Evolutionary conservation across 2,113 vertebrate species (phyloP).

Genomic region (Cyanoderma ruficeps): DNA sequence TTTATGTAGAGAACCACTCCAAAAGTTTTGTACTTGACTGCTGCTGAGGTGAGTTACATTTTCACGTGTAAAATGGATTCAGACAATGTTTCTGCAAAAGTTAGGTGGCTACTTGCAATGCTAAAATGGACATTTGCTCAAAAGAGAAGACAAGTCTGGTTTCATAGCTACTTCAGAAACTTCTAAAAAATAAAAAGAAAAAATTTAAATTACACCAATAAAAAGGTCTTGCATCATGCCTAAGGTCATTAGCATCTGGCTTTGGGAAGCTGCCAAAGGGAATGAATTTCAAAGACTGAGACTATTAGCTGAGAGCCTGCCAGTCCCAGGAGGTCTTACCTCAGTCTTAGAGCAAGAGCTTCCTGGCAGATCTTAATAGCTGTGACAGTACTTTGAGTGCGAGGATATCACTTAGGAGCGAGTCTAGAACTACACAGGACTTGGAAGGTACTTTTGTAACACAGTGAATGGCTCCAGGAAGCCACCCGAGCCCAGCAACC

Average conservation of each 20-base stretch:
- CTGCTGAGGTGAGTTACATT: background rate
- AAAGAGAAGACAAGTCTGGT: background rate
- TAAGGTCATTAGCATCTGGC: slow-evolving; percentile 64
- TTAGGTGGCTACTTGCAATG: background rate
- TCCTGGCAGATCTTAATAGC: slow-evolving; percentile 63
- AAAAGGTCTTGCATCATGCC: slow-evolving; percentile 64
- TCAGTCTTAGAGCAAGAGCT: slow-evolving; percentile 59
- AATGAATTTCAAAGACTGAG: slow-evolving; percentile 62
- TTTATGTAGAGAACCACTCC: background rate
- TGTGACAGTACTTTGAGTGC: slow-evolving; percentile 43
- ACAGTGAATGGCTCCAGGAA: background rate
- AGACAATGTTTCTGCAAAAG: background rate
- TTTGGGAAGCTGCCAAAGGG: slow-evolving; percentile 65
- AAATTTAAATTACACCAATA: background rate
- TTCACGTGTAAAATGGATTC: background rate
- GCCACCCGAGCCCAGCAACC: background rate
- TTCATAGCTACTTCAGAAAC: background rate
- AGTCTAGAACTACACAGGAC: background rate
- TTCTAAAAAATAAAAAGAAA: background rate
- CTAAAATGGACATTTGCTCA: background rate
- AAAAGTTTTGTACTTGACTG: background rate
- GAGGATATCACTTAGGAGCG: background rate
- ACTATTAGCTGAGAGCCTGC: slow-evolving; percentile 63
- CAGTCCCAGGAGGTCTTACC: slow-evolving; percentile 58
- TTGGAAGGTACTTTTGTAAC: background rate